Conservation (phyloP, 2,797 vertebrate species). For the Sebastes cheni region DNA sequence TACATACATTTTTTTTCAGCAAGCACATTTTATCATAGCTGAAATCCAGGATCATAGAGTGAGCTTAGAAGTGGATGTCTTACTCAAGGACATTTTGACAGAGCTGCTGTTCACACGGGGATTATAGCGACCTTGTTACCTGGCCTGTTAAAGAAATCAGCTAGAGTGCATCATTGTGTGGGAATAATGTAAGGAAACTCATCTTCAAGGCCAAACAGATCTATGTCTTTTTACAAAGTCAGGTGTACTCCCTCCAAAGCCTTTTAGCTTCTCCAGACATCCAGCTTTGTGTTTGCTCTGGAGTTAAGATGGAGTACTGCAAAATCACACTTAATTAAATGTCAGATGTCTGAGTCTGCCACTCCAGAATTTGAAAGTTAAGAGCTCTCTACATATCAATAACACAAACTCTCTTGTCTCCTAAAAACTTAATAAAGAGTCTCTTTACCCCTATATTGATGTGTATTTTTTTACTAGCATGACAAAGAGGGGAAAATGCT, state of each 20-base stretch:
- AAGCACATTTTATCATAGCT: background rate
- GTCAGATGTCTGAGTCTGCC: constrained; percentile 8
- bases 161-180: background rate
- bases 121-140: background rate
- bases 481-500: background rate
- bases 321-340: constrained; percentile 42
- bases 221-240: background rate
- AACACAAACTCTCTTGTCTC: background rate
- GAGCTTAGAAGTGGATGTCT: background rate
- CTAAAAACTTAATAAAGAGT: background rate
- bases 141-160: background rate
- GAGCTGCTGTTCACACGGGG: background rate
- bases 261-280: constrained; percentile 1
- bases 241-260: background rate
- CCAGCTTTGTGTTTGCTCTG: constrained; percentile 8
- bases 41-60: background rate
- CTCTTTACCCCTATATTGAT: background rate
- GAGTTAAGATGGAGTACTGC: background rate
- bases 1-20: background rate
- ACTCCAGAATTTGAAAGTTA: constrained; percentile 3
- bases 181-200: background rate
- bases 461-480: background rate
- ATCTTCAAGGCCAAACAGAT: background rate
- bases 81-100: background rate
- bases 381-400: constrained; percentile 7